Conservation (phyloP, 2,113 vertebrate genomes). For the Melozone crissalis region DNA sequence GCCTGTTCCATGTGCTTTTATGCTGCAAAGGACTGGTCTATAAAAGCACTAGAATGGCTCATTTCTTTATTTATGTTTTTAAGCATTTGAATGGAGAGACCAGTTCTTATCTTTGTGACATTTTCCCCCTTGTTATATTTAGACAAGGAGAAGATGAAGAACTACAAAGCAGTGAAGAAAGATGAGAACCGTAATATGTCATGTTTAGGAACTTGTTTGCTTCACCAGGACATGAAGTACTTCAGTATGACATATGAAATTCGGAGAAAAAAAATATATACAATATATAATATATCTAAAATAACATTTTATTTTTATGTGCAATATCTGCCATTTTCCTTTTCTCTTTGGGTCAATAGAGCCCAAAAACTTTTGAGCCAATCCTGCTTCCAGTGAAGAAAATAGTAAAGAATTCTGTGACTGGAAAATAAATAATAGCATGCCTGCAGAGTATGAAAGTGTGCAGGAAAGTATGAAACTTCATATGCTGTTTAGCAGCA, state of each 20-base stretch:
- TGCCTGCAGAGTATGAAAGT: neutral
- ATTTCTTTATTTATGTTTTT: neutral
- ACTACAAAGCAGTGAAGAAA: neutral
- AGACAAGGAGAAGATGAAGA: neutral
- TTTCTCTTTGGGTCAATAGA: neutral
- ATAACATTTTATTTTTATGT: neutral
- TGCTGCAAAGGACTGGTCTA: neutral
- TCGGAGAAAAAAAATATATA: neutral
- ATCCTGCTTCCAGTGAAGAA: neutral
- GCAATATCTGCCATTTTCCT: neutral
- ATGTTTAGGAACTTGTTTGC: neutral
- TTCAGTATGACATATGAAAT: neutral
- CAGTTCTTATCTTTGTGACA: neutral
- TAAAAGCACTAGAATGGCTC: neutral
- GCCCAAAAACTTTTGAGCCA: neutral
- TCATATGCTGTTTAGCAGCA: neutral
- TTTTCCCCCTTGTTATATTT: neutral
- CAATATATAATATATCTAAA: neutral
- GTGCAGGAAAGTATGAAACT: neutral
- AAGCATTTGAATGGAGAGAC: neutral
- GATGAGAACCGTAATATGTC: neutral
- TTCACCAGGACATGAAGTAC: neutral
- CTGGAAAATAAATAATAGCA: neutral
- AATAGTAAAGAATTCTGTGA: neutral
- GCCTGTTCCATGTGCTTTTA: neutral